A percentile compares a stretch with the other conserved stretches of the same genome.
Conservation (phyloP, 2,797 vertebrate species). For the Chrosomus eos region DNA sequence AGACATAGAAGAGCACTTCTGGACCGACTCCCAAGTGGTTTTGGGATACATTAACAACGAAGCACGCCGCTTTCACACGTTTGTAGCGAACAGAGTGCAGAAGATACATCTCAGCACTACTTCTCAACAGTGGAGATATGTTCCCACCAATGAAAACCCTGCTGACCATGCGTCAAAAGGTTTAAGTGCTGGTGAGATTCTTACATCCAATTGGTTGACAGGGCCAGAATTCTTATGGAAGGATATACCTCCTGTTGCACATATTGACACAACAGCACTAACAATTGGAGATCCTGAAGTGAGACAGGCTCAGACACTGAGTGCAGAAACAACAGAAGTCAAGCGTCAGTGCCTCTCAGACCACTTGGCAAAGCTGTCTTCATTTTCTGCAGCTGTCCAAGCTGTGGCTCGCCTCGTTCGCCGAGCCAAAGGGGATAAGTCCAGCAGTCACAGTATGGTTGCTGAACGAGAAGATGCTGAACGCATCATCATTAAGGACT, state of each 20-base stretch:
- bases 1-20: neutral
- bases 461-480: neutral
- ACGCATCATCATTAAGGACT: neutral
- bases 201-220: constrained; percentile 9
- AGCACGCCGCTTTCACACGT: neutral
- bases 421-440: neutral
- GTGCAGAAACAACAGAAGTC: neutral
- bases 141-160: constrained; percentile 2
- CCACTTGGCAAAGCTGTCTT: neutral
- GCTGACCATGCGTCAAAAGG: neutral
- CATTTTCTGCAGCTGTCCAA: neutral
- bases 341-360: neutral
- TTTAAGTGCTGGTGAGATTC: neutral
- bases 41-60: neutral
- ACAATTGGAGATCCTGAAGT: neutral
- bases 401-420: neutral
- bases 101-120: constrained; percentile 4
- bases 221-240: constrained; percentile 3
- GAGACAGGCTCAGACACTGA: neutral
- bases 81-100: constrained; percentile 9
- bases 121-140: constrained; percentile 9
- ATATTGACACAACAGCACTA: neutral
- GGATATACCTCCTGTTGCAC: neutral
- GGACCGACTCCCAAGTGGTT: constrained; percentile 1
- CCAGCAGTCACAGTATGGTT: neutral